Evolutionary conservation across 2,797 vertebrate genomes (phyloP).

Genomic region (Graptemys geographica): DNA sequence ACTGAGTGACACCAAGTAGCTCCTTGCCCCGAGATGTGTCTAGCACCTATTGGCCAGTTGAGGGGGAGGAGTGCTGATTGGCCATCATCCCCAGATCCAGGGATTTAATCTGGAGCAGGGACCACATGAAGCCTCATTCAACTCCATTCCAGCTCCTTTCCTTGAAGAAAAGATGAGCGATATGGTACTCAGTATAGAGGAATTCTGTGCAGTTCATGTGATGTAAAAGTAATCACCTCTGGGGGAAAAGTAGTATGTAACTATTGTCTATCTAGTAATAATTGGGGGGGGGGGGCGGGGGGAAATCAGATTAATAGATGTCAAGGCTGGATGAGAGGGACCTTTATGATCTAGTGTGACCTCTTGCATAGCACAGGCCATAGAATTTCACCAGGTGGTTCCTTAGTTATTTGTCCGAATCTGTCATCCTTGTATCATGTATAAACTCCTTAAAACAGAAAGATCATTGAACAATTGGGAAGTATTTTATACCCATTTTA

Average conservation of each 20-base stretch:
- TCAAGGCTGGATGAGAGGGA: too few relatives aligned
- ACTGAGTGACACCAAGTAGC: too few relatives aligned
- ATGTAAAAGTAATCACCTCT: not conserved
- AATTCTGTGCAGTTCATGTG: not conserved
- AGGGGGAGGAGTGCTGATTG: too few relatives aligned
- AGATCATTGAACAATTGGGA: not conserved
- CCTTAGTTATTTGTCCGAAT: not conserved
- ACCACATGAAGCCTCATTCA: too few relatives aligned
- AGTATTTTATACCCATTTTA: not conserved
- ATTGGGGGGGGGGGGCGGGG: fast-evolving
- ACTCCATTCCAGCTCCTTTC: too few relatives aligned
- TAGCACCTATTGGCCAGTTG: too few relatives aligned
- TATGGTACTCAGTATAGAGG: not conserved
- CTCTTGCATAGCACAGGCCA: not conserved
- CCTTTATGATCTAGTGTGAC: not conserved
- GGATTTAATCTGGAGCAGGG: too few relatives aligned
- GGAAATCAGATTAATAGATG: too few relatives aligned
- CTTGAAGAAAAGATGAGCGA: not conserved
- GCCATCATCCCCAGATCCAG: too few relatives aligned
- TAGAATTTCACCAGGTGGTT: not conserved
- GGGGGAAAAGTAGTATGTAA: not conserved
- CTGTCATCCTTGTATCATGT: not conserved
- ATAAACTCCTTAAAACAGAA: not conserved
- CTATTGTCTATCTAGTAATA: not conserved
- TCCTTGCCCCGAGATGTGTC: too few relatives aligned